Percentiles rank a stretch among this genome's conserved stretches.
Conservation (phyloP, 2,113 vertebrate genomes). For the Gadus macrocephalus region DNA sequence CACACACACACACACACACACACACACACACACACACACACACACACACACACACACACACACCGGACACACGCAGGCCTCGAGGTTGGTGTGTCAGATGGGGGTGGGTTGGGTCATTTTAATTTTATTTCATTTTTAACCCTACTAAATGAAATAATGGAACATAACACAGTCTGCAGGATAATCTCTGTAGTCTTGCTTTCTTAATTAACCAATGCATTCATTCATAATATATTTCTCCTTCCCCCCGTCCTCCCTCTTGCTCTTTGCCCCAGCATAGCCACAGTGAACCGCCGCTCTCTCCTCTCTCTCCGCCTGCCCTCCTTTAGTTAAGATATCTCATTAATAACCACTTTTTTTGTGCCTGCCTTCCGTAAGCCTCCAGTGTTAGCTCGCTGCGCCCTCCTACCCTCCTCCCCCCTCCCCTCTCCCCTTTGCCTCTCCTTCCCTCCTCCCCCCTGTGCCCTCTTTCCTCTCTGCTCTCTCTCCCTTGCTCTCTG, state of each 20-base stretch:
- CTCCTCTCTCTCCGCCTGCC: slow-evolving; percentile 7
- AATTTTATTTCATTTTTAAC: too few relatives aligned
- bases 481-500: slow-evolving; percentile 46
- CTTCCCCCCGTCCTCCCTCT: slow-evolving; percentile 23
- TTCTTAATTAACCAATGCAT: background rate
- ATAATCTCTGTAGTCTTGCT: too few relatives aligned
- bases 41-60: background rate
- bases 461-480: slow-evolving; percentile 27
- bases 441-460: slow-evolving; percentile 12
- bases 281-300: slow-evolving; percentile 9
- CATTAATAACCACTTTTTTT: slow-evolving; percentile 56
- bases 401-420: slow-evolving; percentile 1
- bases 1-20: background rate
- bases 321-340: slow-evolving; percentile 59
- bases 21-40: background rate
- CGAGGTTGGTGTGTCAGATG: too few relatives aligned
- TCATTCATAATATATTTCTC: background rate
- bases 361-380: slow-evolving; percentile 54
- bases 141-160: too few relatives aligned
- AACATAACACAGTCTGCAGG: background rate
- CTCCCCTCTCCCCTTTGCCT: slow-evolving; percentile 16
- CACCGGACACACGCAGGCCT: too few relatives aligned
- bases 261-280: slow-evolving; percentile 2
- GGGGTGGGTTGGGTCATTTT: too few relatives aligned
- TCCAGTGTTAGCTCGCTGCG: slow-evolving; percentile 55